Evolutionary conservation across 2,113 vertebrate genomes (phyloP), one percentile per base, ranked within the genome.

Genomic region (Scolopax mira): DNA sequence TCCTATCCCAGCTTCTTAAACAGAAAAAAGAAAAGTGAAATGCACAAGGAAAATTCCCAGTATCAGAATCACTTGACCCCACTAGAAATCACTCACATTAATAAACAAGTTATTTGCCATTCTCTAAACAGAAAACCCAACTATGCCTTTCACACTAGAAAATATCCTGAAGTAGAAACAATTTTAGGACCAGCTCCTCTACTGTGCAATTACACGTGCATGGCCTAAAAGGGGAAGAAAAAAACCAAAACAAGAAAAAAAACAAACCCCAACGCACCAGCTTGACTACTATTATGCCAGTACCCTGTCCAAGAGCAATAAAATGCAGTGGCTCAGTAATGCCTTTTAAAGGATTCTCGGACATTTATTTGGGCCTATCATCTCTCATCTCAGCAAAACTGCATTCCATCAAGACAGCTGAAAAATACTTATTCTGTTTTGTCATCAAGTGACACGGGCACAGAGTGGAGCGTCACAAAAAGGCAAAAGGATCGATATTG

Each of bases 161-260:
- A 75, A 30, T 7, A 84, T 22, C 28, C 42, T 19, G 4, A 25
- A 24, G 6, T 10, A 62, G 10, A 48, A 64, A 30, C 16, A 21
- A 58, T 5, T 42, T 19, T 2, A 57, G 31, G 30, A 64, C 30
- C 73, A 74, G 37, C 9, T 35, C 30, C 37, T 72, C 52, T 48
- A 44, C 46, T 2, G 2, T 1, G 1, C n/a, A 42, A 35, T 66
- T 60, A 18, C 22, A 25, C 3, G 16, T 18, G 42, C 27, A 6
- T 9, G 33, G n/a, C 27, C 46, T 35, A 37, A 30, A 25, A 25
- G 11, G 28, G 12, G 44, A 74, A 35, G 18, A 18, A 61, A 18
- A 28, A 18, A 18, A 19, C 8, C 3, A 37, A 33, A 46, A 10
- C 14, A 33, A 61, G 23, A 12, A 22, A 27, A 61, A 3, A 37